A percentile compares a stretch with the other conserved stretches of the same genome.
Conservation (phyloP, 2,797 vertebrate species). For the Falco columbarius region DNA sequence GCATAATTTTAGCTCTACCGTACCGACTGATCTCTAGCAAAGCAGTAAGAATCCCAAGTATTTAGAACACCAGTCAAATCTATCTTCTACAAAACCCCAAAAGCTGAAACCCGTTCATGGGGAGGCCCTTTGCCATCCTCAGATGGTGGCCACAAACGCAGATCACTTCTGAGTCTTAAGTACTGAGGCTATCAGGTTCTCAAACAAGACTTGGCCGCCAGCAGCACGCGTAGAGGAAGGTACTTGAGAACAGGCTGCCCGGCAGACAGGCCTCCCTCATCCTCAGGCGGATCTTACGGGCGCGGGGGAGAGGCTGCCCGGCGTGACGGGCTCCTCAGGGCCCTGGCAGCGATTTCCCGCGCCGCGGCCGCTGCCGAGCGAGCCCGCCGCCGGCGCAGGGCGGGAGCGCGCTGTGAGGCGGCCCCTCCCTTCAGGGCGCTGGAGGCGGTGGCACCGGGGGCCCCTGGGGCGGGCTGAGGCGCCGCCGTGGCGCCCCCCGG, state of each 20-base stretch:
- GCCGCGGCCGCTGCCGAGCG: background rate
- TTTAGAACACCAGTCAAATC: background rate
- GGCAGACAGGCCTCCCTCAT: fast-evolving
- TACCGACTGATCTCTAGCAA: background rate
- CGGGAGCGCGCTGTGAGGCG: too few species aligned
- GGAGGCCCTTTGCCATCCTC: background rate
- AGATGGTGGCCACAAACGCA: background rate
- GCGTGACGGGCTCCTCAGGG: background rate
- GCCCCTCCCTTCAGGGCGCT: too few species aligned
- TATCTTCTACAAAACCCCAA: background rate
- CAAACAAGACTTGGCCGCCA: fast-evolving
- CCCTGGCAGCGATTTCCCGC: background rate
- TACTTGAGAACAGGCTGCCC: background rate
- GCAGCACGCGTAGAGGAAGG: background rate
- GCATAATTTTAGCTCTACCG: background rate
- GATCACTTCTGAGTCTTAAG: background rate
- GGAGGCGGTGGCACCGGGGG: too few species aligned
- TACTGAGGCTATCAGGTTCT: background rate
- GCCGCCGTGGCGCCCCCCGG: too few species aligned
- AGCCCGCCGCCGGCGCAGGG: background rate
- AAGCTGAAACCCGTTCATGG: background rate
- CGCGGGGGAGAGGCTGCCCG: background rate
- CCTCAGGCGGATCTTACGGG: background rate
- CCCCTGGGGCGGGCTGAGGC: too few species aligned
- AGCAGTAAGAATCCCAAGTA: background rate